Evolutionary conservation across 2,113 vertebrate species (phyloP).

Genomic region (Rhea americana): DNA sequence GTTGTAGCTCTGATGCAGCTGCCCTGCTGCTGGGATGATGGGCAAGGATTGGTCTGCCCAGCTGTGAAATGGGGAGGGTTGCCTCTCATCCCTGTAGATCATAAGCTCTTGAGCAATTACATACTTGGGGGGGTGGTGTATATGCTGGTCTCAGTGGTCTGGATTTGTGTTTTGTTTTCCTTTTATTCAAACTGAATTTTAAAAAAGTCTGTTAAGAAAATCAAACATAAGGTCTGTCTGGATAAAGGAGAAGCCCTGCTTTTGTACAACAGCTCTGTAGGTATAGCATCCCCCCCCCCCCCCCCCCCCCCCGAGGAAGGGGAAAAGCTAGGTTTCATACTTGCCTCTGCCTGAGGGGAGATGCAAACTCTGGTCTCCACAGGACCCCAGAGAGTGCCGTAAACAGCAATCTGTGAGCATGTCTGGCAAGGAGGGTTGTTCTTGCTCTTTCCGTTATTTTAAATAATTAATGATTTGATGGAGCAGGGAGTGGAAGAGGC

Average conservation of each 20-base stretch:
- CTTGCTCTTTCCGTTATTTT: conserved; percentile 57
- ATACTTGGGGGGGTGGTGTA: not conserved
- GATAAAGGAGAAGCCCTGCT: conserved; percentile 9
- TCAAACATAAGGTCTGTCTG: conserved; percentile 51
- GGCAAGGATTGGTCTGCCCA: not conserved
- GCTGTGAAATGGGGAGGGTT: not conserved
- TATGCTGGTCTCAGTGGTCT: not conserved
- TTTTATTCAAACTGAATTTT: not conserved
- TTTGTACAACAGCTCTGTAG: not conserved
- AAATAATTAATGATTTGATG: conserved; percentile 67
- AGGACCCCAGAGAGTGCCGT: not conserved
- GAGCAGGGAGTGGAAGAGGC: conserved; percentile 34
- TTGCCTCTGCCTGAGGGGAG: conserved; percentile 41
- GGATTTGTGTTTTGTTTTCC: not conserved
- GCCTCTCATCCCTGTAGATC: not conserved
- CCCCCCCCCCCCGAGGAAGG: not conserved
- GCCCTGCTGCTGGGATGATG: not conserved
- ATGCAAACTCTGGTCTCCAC: not conserved
- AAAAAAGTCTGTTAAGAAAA: not conserved
- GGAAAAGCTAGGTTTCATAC: conserved; percentile 25
- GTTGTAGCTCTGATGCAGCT: not conserved
- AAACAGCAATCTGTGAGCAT: conserved; percentile 16
- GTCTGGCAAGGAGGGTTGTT: not conserved
- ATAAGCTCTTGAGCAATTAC: not conserved
- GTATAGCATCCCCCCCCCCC: not conserved